phyloP scores from a whole-genome alignment of 2,797 vertebrate species.

The Ispidina lecontei region DNA sequence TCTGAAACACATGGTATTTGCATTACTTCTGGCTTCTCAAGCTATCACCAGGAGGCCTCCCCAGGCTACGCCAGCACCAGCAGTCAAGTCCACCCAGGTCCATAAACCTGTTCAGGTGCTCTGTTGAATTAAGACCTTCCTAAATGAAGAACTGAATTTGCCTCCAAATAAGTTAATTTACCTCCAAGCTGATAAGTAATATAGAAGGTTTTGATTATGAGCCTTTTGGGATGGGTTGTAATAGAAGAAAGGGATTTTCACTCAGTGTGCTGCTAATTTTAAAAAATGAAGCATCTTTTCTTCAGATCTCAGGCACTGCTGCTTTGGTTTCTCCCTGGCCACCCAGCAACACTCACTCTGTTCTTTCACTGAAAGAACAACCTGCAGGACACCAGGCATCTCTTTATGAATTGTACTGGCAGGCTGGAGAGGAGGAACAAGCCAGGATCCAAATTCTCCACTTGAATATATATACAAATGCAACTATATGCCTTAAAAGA shows the following conservation, averaged over 20 bases:
- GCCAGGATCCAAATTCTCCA: constrained; percentile 66
- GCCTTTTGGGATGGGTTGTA: not conserved
- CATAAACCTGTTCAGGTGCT: not conserved
- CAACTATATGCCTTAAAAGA: constrained; percentile 88
- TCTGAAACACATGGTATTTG: not conserved
- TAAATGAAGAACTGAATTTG: not conserved
- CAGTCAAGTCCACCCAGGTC: not conserved
- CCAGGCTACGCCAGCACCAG: accelerated
- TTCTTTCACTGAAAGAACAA: not conserved
- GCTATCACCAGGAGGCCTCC: not conserved
- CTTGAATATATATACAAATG: constrained; percentile 71
- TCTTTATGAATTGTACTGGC: constrained; percentile 75
- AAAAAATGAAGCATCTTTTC: not conserved
- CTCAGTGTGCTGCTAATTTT: not conserved
- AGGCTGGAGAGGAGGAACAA: constrained; percentile 8
- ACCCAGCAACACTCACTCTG: not conserved
- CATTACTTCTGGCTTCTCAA: not conserved
- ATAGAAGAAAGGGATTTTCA: not conserved
- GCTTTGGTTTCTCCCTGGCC: not conserved
- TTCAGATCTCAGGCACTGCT: not conserved
- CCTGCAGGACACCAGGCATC: constrained; percentile 59
- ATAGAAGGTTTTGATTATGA: not conserved
- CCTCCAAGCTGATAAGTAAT: not conserved
- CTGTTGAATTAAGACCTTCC: not conserved
- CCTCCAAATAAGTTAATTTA: not conserved